Conservation (phyloP, 2,797 vertebrate species). For the Adelosebastes latens region DNA sequence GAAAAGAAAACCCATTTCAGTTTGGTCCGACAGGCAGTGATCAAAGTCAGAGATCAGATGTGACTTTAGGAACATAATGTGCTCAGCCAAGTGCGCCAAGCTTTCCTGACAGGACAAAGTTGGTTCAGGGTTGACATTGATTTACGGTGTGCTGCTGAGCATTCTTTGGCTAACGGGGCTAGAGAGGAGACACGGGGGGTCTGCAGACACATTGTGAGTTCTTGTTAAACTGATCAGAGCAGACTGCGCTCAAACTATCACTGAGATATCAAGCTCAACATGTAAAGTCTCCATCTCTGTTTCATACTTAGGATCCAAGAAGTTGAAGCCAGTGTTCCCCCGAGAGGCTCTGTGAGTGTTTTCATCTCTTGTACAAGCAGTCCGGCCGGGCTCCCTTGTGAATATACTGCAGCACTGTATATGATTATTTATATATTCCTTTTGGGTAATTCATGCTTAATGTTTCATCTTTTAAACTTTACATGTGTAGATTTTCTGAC, state of each 20-base stretch:
- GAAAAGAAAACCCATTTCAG: conserved; percentile 50
- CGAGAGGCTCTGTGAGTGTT: conserved; percentile 53
- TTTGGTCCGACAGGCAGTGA: conserved; percentile 45
- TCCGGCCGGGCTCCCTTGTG: not conserved
- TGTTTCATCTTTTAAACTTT: not conserved
- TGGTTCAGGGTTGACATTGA: conserved; percentile 57
- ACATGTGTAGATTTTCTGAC: not conserved
- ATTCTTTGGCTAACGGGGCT: conserved; percentile 42
- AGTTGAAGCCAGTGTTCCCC: conserved; percentile 19
- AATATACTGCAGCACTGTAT: not conserved
- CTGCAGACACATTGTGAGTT: conserved; percentile 39
- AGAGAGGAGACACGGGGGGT: conserved; percentile 31
- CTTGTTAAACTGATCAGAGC: conserved; percentile 58
- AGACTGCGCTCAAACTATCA: conserved; percentile 36
- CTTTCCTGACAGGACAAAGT: conserved; percentile 67
- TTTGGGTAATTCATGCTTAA: not conserved
- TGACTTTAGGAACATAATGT: conserved; percentile 72
- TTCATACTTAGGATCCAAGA: conserved; percentile 34
- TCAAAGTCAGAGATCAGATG: conserved; percentile 73
- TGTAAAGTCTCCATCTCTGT: conserved; percentile 33
- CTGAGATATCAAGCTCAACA: conserved; percentile 42
- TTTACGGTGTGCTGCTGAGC: conserved; percentile 52
- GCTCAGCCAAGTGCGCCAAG: conserved; percentile 66
- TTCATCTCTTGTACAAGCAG: conserved; percentile 37
- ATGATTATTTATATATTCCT: not conserved